Conservation (phyloP, 1,140 invertebrate species). For the Globodera ellingtonae region DNA sequence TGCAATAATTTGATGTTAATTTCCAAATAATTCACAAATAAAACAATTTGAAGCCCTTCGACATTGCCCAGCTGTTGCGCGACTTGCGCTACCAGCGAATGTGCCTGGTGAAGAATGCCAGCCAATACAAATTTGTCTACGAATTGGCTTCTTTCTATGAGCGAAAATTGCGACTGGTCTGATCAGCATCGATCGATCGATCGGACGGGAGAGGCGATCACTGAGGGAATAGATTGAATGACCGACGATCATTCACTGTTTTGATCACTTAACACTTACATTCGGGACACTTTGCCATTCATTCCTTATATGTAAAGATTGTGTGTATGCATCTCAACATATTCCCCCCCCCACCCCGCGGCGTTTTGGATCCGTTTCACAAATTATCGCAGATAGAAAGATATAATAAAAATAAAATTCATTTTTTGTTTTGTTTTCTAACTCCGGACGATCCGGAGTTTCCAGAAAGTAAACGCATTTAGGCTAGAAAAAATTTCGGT, state of each 20-base stretch:
- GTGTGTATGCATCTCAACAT: background rate
- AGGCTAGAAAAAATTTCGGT: background rate
- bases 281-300: background rate
- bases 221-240: no score
- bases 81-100: conserved; percentile 52
- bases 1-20: background rate
- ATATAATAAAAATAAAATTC: no score
- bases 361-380: no score
- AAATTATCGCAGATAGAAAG: no score
- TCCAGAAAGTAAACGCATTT: background rate
- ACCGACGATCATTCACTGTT: background rate
- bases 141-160: conserved; percentile 40
- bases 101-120: conserved; percentile 44
- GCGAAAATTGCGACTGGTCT: conserved; percentile 48
- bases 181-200: background rate
- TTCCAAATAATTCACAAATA: background rate
- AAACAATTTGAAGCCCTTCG: conserved; percentile 34
- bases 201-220: no score
- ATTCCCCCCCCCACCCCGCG: background rate
- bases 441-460: no score
- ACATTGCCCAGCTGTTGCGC: conserved; percentile 46
- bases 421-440: no score
- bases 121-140: conserved; percentile 49
- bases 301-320: background rate
- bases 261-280: background rate